phyloP scores from a whole-genome alignment of 2,113 vertebrate genomes.

The Mustela lutreola region DNA sequence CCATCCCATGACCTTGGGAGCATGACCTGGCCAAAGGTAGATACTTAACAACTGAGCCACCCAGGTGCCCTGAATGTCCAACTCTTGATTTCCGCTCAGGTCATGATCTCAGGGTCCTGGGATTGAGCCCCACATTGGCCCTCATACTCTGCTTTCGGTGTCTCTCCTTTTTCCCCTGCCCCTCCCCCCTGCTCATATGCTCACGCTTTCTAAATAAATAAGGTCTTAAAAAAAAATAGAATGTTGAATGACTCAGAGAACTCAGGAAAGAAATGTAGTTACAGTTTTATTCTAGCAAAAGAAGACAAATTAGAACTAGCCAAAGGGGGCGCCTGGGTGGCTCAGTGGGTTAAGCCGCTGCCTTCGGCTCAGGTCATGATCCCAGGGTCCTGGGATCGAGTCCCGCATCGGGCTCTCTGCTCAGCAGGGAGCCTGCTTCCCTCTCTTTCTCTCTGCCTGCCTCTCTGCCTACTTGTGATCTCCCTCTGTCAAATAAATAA shows the following conservation, averaged over 20 bases:
- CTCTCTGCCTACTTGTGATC: no score
- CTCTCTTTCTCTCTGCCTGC: no score
- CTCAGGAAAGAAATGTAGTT: background rate
- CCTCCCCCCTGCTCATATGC: background rate
- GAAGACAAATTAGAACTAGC: background rate
- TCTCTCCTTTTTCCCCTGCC: background rate
- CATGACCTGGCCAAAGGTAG: no score
- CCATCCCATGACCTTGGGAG: no score
- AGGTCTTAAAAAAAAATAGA: background rate
- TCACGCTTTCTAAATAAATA: background rate
- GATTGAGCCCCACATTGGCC: background rate
- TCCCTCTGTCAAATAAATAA: no score
- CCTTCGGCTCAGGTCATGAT: no score
- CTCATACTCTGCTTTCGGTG: background rate
- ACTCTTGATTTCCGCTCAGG: background rate
- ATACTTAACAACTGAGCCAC: no score
- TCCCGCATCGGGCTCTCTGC: no score
- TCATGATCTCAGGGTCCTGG: background rate
- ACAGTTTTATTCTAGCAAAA: conserved; percentile 9
- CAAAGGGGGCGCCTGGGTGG: no score
- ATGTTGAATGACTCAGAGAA: conserved; percentile 3
- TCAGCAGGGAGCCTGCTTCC: no score
- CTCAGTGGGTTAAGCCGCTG: no score
- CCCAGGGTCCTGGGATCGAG: no score
- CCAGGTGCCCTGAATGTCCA: background rate